Evolutionary conservation across 2,113 vertebrate genomes (phyloP), one percentile per base, ranked within the genome.

Genomic region (Amblyopsis rosae): DNA sequence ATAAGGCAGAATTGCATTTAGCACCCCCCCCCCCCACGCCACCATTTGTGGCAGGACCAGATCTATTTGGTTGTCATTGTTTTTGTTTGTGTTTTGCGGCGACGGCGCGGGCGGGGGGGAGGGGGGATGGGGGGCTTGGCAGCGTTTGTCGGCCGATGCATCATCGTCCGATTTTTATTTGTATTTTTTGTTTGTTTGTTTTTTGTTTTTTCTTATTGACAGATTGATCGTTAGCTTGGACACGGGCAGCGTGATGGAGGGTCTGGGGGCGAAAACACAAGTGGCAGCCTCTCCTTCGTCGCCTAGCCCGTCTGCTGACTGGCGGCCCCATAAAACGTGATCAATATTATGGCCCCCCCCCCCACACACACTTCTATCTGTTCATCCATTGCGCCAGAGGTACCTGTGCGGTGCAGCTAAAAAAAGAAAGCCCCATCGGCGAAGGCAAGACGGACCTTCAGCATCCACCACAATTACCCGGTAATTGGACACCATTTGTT

Each of bases 191-290:
- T 55, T 72, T 66, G 62, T 72, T 76, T 60, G n/a, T 41, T 62
- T 57, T 68, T 50, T 51, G 56, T 50, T 60, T 2, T 26, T 26
- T 55, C 76, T 85, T 86, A 86, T 87, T 89, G 82, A 91, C 79
- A 83, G 83, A 91, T 88, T 89, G 89, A 89, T 90, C 82, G 86
- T 81, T 88, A 75, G 79, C 85, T 87, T 84, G 82, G 79, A 86
- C 76, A 81, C 83, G 69, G 79, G 67, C 58, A 65, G 66, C 8
- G 67, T 88, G 84, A 89, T 89, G 84, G 79, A 90, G 75, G 78
- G 84, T 87, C 79, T 76, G 1, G 47, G 41, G 61, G 83, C 75
- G 74, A 69, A 76, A 85, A 85, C 76, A 82, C 73, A 79, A 77
- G 71, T 82, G 72, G 83, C 80, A 83, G 75, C 67, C 67, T 84